Percentiles rank a stretch among this genome's conserved stretches.
phyloP scores from a whole-genome alignment of 2,797 vertebrate genomes.

The Gymnodraco acuticeps region DNA sequence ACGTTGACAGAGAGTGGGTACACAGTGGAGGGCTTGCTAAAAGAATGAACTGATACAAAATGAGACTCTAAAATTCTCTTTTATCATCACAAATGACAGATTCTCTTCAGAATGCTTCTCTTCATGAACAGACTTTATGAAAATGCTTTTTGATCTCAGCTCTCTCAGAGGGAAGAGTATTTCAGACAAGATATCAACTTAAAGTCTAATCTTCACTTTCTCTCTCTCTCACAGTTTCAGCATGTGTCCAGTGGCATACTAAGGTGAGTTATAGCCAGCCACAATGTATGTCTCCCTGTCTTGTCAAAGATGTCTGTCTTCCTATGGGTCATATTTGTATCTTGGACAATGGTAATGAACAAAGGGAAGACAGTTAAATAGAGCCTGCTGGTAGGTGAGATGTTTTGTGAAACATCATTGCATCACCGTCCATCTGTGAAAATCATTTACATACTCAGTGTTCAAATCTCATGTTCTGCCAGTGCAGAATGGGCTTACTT shows the following conservation, averaged over 20 bases:
- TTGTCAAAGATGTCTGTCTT: background rate
- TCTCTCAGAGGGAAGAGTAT: conserved; percentile 52
- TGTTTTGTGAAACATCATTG: conserved; percentile 19
- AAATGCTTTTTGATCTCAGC: conserved; percentile 66
- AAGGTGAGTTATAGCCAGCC: background rate
- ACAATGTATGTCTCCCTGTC: background rate
- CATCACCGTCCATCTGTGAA: conserved; percentile 51
- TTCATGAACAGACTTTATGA: conserved; percentile 69
- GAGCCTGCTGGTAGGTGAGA: conserved; percentile 7
- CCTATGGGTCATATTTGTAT: background rate
- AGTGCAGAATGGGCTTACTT: background rate
- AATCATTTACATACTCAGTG: conserved; percentile 20
- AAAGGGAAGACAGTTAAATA: conserved; percentile 3
- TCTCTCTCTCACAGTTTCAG: conserved; percentile 35
- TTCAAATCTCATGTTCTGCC: background rate
- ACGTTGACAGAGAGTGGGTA: conserved; percentile 23
- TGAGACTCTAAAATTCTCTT: conserved; percentile 66
- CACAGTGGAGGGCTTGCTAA: conserved; percentile 25
- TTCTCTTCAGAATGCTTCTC: conserved; percentile 52
- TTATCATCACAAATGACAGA: conserved; percentile 70
- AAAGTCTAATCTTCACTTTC: conserved; percentile 64
- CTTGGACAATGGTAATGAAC: background rate
- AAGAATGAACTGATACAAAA: conserved; percentile 40
- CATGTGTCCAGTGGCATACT: conserved; percentile 13
- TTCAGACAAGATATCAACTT: conserved; percentile 60